phyloP scores from a whole-genome alignment of 2,113 vertebrate species.

The Gila orcuttii region DNA sequence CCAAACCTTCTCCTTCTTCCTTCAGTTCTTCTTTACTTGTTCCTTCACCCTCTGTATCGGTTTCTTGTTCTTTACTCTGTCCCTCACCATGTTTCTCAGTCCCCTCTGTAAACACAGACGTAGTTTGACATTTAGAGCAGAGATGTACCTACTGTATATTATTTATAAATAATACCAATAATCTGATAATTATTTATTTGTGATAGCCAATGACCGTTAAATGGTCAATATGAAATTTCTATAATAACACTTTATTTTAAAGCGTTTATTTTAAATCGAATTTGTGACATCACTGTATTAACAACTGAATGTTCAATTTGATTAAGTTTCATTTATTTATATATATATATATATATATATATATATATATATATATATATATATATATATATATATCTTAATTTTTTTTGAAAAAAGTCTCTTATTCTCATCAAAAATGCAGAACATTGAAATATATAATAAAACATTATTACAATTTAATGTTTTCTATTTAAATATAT shows the following conservation, averaged over 20 bases:
- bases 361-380: no score
- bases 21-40: slow-evolving; percentile 30
- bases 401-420: no score
- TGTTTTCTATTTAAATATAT: no score
- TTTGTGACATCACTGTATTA: neutral
- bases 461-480: no score
- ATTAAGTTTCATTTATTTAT: no score
- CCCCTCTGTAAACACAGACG: slow-evolving; percentile 20
- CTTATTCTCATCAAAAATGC: no score
- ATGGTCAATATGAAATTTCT: neutral
- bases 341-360: no score
- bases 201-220: neutral
- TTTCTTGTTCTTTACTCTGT: slow-evolving; percentile 41
- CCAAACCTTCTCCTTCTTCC: slow-evolving; percentile 58
- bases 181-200: neutral
- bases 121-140: neutral
- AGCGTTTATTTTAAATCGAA: neutral
- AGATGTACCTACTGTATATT: neutral
- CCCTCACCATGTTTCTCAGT: slow-evolving; percentile 18
- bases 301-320: neutral
- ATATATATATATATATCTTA: no score
- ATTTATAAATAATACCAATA: neutral
- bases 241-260: neutral
- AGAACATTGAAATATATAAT: no score
- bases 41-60: slow-evolving; percentile 15